Base-by-base conservation (phyloP, 2,113 vertebrate species). In the Perca flavescens region DNA sequence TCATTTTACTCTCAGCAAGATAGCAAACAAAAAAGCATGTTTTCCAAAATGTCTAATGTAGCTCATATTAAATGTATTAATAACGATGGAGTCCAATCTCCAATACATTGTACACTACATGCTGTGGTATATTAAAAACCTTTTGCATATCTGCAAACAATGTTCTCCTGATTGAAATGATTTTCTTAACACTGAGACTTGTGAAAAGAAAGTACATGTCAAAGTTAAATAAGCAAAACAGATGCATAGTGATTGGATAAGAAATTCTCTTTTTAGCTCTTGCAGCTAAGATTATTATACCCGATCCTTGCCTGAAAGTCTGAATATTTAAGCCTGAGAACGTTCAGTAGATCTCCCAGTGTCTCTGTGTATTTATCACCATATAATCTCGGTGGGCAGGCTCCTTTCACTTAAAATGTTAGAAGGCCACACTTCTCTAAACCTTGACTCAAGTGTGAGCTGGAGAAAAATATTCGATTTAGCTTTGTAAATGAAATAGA, bases 401-500 rank as follows among this genome's bases (percentile, higher is more conserved):
- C 65, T 65, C 17, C 65, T 36, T 14, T 65, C 31, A 34, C 28
- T 64, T 15, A 6, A 74, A 49, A 49, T 54, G 63, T 53, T 43
- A 14, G 52, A 77, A 50, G 15, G 66, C 47, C 53, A 61, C 16
- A 56, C 11, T 43, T 77, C 21, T 61, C 40, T 36, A 57, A 80
- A 72, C 66, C 16, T 52, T 68, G 10, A 50, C 25, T 77, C 4
- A 50, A 0, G 5, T 71, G 40, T 12, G 5, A 64, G 46, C 11
- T 16, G 10, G 4, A 53, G 50, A 73, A 34, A 62, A 25, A 58
- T 53, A 64, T n/a, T 49, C 36, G 15, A 7, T 64, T 49, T 9
- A 22, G 65, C 19, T 66, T 79, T 74, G 8, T 52, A 46, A 61
- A 84, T 72, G 0, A 61, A 83, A 79, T 25, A 56, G 28, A 49